These are phyloP conservation scores for Pyrgus malvae DNA, from an alignment of 2,888 invertebrate genomes.

Conservation along the genomic window DNA sequence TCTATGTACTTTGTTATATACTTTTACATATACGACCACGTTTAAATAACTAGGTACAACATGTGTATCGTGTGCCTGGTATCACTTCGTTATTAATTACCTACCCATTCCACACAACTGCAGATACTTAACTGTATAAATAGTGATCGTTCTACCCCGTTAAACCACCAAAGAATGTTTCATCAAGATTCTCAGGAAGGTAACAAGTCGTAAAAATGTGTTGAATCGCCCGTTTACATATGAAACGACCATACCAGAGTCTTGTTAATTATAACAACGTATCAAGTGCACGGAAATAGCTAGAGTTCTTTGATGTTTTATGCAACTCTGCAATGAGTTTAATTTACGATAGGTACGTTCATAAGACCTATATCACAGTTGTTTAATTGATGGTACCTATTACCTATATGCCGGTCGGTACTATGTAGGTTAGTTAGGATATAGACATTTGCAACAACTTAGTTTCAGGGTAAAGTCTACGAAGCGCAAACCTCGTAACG, in stretches of 20 bases:
- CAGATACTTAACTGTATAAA: conserved; percentile 3
- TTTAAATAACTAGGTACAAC: neutral
- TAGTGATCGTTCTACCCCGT: conserved; percentile 3
- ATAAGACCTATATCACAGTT: neutral
- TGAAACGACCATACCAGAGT: conserved; percentile 20
- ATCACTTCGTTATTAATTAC: conserved; percentile 9
- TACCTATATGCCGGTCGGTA: no score
- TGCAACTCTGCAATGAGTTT: conserved; percentile 13
- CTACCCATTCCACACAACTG: conserved; percentile 10
- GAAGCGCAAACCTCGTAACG: no score
- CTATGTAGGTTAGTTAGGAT: no score
- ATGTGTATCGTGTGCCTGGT: neutral
- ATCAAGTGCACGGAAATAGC: conserved; percentile 28
- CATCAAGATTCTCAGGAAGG: conserved; percentile 23
- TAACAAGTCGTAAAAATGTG: conserved; percentile 29
- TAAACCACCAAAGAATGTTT: conserved; percentile 21
- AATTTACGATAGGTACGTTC: conserved; percentile 10
- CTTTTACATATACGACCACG: neutral
- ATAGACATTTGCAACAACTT: no score
- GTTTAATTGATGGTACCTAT: neutral
- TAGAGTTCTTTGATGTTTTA: conserved; percentile 9
- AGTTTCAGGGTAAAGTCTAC: no score
- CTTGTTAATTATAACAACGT: conserved; percentile 27
- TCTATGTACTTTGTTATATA: neutral
- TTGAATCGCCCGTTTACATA: conserved; percentile 23